Conservation (phyloP, 1,140 invertebrate genomes). For the Dolichoris vasculosae region DNA sequence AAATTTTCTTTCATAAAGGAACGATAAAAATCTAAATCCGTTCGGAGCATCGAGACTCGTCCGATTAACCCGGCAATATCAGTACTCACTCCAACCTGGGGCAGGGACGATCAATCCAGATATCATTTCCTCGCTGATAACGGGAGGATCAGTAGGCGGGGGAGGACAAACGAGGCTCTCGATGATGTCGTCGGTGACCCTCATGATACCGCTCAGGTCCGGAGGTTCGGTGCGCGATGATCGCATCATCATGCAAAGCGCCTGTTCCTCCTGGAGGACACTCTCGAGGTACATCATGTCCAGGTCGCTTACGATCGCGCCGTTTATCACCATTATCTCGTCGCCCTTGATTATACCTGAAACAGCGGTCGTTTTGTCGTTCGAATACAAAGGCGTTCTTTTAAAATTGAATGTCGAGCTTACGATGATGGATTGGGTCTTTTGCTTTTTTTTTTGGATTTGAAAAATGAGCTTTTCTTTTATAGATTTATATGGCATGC, state of each 20-base stretch:
- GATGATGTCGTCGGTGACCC: conserved; percentile 93
- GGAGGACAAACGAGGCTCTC: conserved; percentile 96
- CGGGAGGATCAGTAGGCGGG: conserved; percentile 92
- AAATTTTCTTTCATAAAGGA: neutral
- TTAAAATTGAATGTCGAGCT: neutral
- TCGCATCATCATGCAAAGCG: conserved; percentile 98
- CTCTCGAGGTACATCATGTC: conserved; percentile 99
- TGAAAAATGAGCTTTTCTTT: neutral
- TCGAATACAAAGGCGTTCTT: neutral
- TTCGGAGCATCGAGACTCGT: neutral
- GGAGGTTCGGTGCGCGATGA: conserved; percentile 96
- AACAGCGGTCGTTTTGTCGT: conserved; percentile 33
- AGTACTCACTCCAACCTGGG: conserved; percentile 89
- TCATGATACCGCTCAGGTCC: conserved; percentile 87
- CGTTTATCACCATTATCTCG: conserved; percentile 99
- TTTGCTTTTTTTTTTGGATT: neutral
- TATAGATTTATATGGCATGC: neutral
- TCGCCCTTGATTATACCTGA: conserved; percentile 96
- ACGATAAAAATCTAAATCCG: neutral
- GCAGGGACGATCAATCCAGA: conserved; percentile 96
- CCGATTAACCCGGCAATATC: too few relatives aligned
- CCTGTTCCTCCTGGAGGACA: conserved; percentile 94
- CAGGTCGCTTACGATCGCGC: conserved; percentile 96
- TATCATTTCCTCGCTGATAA: conserved; percentile 96
- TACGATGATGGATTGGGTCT: neutral